Conservation (phyloP, 2,888 invertebrate genomes). For the Mystacides longicornis region DNA sequence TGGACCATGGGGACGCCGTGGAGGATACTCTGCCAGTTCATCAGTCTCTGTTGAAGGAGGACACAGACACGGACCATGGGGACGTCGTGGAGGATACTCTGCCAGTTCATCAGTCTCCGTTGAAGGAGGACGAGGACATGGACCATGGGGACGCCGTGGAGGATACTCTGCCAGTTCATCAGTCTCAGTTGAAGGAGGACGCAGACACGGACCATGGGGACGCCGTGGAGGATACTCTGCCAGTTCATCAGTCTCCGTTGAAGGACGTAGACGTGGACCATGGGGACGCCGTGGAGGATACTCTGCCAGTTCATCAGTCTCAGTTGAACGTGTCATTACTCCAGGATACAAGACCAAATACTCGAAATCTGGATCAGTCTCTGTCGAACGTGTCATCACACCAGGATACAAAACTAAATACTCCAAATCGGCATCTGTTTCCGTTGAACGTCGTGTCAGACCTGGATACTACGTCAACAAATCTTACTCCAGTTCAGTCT, state of each 20-base stretch:
- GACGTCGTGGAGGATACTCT: background rate
- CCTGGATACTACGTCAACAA: background rate
- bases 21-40: background rate
- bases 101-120: conserved; percentile 1
- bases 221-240: background rate
- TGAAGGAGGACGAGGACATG: conserved; percentile 6
- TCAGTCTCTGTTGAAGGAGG: conserved; percentile 6
- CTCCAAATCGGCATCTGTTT: conserved; percentile 10
- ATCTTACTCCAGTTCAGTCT: conserved; percentile 6
- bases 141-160: background rate
- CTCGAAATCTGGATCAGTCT: conserved; percentile 7
- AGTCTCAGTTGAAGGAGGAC: background rate
- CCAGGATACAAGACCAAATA: conserved; percentile 8
- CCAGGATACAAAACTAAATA: conserved; percentile 9
- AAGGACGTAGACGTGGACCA: background rate
- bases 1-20: conserved; percentile 3
- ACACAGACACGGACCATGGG: background rate
- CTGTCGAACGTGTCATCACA: conserved; percentile 9
- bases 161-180: background rate
- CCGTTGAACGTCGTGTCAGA: conserved; percentile 2
- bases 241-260: conserved; percentile 7
- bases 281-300: background rate
- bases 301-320: conserved; percentile 6
- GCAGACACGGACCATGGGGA: background rate
- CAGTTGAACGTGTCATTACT: conserved; percentile 8